phyloP scores from a whole-genome alignment of 30 jellyfish, hydroid and myxozoan genomes.

The Calvadosia cruxmelitensis region DNA sequence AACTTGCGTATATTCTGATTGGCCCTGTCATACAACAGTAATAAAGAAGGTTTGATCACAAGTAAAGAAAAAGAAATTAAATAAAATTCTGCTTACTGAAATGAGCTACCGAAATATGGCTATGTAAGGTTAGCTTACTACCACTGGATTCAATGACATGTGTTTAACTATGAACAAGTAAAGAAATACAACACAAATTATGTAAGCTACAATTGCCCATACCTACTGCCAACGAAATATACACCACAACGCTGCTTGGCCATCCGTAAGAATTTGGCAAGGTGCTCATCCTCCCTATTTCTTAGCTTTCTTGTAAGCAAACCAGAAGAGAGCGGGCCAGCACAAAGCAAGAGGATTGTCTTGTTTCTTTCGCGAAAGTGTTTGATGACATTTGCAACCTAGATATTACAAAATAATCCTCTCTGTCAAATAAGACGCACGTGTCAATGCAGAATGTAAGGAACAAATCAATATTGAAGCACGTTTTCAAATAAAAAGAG shows the following conservation, averaged over 20 bases:
- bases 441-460: not conserved
- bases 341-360: constrained; percentile 27
- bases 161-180: no score
- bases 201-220: constrained; percentile 8
- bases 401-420: not conserved
- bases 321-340: constrained; percentile 45
- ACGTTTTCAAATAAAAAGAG: no score
- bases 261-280: not conserved
- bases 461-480: no score
- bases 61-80: no score
- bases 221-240: constrained; percentile 52
- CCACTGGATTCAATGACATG: no score
- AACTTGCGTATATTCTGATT: no score
- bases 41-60: no score
- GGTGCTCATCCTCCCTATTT: not conserved
- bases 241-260: constrained; percentile 27
- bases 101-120: no score
- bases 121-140: no score
- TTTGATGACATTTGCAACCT: constrained; percentile 47
- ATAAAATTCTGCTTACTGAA: no score
- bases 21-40: no score
- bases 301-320: constrained; percentile 9
- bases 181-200: no score
- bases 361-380: constrained; percentile 10
- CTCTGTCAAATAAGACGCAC: not conserved